Evolutionary conservation across 2,888 invertebrate genomes (phyloP), one percentile per base, ranked within the genome.

Genomic region (Flexamia atlantica): DNA sequence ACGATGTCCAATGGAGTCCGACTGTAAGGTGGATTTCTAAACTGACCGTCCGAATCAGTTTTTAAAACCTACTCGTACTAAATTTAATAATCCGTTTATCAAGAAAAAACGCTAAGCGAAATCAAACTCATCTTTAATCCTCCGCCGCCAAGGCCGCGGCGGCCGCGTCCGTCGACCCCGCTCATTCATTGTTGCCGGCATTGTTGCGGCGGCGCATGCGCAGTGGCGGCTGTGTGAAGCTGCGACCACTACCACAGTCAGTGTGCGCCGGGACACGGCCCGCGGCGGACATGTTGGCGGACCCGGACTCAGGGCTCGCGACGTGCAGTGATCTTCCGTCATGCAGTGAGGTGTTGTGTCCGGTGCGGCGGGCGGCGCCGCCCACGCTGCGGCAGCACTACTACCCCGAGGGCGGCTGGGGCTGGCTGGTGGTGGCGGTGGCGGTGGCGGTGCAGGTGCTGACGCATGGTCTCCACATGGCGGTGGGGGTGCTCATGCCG

Each of bases 401-500:
- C 90, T 97, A 96, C 90, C 96, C 96, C 42, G 97, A 97, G 90
- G 96, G 96, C 9, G 96, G 96, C 0, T 97, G 96, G 96, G 97
- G 97, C 7, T 97, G 96, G 96, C 93, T 95, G 81, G 94, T 97
- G 81, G 92, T 96, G 0, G 91, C 93, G 23, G 95, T 94, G 32
- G 95, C 94, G 23, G 92, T 95, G 28, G 90, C 95, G 30, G 95
- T 94, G 50, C 95, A 97, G 89, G 91, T 95, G 42, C 90, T 97
- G 46, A 93, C 94, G 25, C 94, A 95, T 88, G 97, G 97, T 0
- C 90, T 96, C 87, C 95, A 96, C 86, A 92, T 94, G 57, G 93
- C 94, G n/a, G 91, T 92, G 40, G 93, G 93, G 12, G 91, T 94
- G 60, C 89, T 94, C 84, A 90, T 93, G 85, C 91, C 92, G 83